phyloP scores from a whole-genome alignment of 2,113 vertebrate genomes.

The Rostratula benghalensis region DNA sequence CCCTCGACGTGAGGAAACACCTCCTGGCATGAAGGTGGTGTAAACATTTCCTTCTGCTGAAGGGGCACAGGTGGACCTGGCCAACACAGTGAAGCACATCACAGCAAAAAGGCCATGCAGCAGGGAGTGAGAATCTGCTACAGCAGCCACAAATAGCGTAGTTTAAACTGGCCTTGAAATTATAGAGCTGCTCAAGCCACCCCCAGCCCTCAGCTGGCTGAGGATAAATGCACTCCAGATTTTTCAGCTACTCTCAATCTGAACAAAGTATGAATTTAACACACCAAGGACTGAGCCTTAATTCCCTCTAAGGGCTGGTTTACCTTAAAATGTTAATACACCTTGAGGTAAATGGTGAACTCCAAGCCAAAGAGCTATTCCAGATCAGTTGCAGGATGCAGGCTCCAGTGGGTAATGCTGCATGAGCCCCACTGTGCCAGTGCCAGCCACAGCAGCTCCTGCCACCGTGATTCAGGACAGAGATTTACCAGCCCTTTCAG shows the following conservation, averaged over 20 bases:
- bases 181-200: background rate
- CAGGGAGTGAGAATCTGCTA: fast-evolving
- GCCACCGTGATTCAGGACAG: background rate
- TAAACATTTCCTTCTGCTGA: background rate
- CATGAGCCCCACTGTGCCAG: fast-evolving
- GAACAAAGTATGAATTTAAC: slow-evolving; percentile 12
- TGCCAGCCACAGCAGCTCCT: background rate
- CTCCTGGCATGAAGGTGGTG: background rate
- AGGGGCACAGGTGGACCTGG: background rate
- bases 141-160: fast-evolving
- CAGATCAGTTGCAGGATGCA: background rate
- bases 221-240: background rate
- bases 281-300: background rate
- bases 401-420: background rate
- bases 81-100: background rate
- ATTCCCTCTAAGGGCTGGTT: background rate
- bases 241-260: background rate
- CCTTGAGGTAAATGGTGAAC: background rate
- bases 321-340: background rate
- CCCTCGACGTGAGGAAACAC: background rate
- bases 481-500: background rate
- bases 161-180: background rate
- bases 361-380: background rate
- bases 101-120: background rate
- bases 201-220: background rate